Base-by-base conservation (phyloP, 2,113 vertebrate species). In the Genyomyrus donnyi region DNA sequence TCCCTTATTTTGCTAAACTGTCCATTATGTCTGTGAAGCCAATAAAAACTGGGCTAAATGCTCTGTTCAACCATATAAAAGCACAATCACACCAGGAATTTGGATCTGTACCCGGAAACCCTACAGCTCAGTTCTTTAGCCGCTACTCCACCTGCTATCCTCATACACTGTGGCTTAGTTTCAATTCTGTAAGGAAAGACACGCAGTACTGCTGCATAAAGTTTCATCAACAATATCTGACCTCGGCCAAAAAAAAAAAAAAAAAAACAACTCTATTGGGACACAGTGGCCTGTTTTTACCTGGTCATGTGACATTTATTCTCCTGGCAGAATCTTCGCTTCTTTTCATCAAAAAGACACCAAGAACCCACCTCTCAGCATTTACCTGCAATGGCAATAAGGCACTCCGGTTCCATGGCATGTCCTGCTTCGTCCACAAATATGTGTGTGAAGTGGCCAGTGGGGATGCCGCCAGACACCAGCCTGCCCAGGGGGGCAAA, bases 391-490 rank as follows among this genome's bases (percentile, higher is more conserved):
- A 99, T 89, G 52, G 97, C 95, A 0, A 97, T 95, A 86, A 97
- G n/a, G 4, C 97, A 96, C 94, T 99, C 97, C 0, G 98, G 95
- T 94, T 99, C 98, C 39, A 95, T 93, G 0, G 97, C 97, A 10
- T 98, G 97, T 56, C 98, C 97, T 0, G 96, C 96, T 92, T 99
- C 98, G 0, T 99, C 98, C 0, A 99, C 95, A 94, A 99, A 99
- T 90, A 99, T 93, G 1, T 99, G 97, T 42, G 97, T 95, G 94
- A 99, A 98, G 92, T 96, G 97, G 4, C 96, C 95, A 0, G 90
- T 85, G 27, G 96, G 95, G 88, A 99, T 95, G 31, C 96, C 95
- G 62, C 95, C 96, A 0, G 97, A 96, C 45, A 94, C 97, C 90
- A 99, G 94, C 92, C 98, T 99, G 90, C 56, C 13, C 83, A 89